Evolutionary conservation across 2,797 vertebrate genomes (phyloP), one percentile per base, ranked within the genome.

Genomic region (Miichthys miiuy): DNA sequence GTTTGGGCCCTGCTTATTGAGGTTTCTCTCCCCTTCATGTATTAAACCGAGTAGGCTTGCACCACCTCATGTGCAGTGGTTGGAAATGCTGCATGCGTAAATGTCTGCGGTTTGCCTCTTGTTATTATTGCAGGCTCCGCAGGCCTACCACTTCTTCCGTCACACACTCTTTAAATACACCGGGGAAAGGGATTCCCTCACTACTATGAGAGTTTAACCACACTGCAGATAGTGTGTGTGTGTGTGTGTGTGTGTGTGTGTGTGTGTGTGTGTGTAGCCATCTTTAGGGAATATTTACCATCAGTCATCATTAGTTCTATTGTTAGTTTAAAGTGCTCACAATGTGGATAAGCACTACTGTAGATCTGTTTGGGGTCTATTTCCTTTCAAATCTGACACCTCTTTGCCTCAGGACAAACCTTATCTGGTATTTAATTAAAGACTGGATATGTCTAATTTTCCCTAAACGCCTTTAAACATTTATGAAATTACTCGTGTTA

Each of bases 41-140:
- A 64, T 77, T 63, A 73, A 68, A 75, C 46, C 52, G n/a, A 44
- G 50, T 18, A 52, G 63, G 47, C 42, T 77, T 12, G 56, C 67
- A 77, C 68, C 84, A 75, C 69, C 76, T 85, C 74, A 23, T 75
- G 81, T 2, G 77, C 80, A 85, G 87, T 25, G 76, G 81, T 87
- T 85, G 64, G 75, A 81, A 75, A 82, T 66, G 61, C 69, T 83
- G 84, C 67, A 81, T 83, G 84, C 62, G 68, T 87, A 85, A 87
- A 90, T 83, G 86, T 81, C 80, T 92, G 87, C 60, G 80, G 89
- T 89, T 90, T 79, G 76, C 83, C 80, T 87, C 83, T 70, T 90
- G 79, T 81, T 85, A 85, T 83, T 88, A 73, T 77, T 85, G 77
- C 80, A 81, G 72, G 74, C 69, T 84, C 71, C 54, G 52, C 77